These are phyloP conservation scores for Anagyrus pseudococci DNA, from an alignment of 2,888 invertebrate genomes.

Conservation along the genomic window DNA sequence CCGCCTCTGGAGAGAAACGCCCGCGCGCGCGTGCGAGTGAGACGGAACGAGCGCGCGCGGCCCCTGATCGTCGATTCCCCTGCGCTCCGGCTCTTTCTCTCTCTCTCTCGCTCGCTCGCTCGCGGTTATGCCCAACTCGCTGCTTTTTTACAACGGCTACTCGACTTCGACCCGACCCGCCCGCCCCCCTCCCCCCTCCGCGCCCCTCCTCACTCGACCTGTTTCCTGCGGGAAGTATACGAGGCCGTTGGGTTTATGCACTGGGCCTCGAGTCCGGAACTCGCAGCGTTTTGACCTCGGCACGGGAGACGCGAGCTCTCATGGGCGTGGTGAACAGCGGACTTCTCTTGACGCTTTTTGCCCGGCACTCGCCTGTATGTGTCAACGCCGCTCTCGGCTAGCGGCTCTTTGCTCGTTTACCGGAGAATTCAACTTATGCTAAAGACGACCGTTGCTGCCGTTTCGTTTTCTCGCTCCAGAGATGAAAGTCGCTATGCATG, in stretches of 20 bases:
- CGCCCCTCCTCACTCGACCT: constrained; percentile 7
- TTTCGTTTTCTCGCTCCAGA: too few relatives aligned
- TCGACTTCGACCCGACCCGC: constrained; percentile 24
- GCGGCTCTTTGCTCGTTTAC: too few relatives aligned
- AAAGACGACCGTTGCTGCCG: too few relatives aligned
- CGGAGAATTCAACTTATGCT: too few relatives aligned
- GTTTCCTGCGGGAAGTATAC: neutral
- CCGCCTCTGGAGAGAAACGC: too few relatives aligned
- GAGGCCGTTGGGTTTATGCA: neutral
- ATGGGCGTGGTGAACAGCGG: constrained; percentile 41
- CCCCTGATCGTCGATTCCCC: too few relatives aligned
- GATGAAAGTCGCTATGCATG: too few relatives aligned
- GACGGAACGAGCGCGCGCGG: constrained; percentile 8
- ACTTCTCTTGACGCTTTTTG: constrained; percentile 25
- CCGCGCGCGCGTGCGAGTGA: constrained; percentile 1
- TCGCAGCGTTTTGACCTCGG: neutral
- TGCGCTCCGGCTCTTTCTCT: neutral
- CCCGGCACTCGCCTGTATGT: constrained; percentile 3
- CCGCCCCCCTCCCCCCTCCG: constrained; percentile 9
- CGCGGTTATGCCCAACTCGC: neutral
- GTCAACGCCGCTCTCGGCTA: too few relatives aligned
- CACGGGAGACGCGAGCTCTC: neutral
- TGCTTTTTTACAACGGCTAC: too few relatives aligned
- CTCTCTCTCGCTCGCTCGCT: neutral
- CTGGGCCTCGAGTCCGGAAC: neutral